phyloP scores from a whole-genome alignment of 2,797 vertebrate species.

The Lepidocolaptes lacrymiger region DNA sequence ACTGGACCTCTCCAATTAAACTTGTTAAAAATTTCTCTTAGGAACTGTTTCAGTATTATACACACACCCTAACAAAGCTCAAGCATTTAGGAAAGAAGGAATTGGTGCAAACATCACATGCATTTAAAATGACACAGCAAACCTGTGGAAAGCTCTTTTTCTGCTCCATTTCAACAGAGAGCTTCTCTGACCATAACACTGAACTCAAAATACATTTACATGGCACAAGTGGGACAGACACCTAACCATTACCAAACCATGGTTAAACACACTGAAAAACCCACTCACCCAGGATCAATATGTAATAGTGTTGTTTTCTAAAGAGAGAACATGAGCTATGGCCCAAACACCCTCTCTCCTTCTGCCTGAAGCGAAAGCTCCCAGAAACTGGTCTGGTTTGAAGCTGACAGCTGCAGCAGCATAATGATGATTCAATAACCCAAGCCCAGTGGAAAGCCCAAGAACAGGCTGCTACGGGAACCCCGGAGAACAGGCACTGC shows the following conservation, averaged over 20 bases:
- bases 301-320: not conserved
- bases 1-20: not conserved
- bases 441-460: not conserved
- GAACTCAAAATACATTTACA: not conserved
- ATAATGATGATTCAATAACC: not conserved
- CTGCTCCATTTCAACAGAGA: not conserved
- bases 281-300: not conserved
- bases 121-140: not conserved
- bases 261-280: not conserved
- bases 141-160: not conserved
- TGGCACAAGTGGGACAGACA: not conserved
- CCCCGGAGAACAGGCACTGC: not conserved
- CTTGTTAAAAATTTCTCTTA: not conserved
- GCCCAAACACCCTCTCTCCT: not conserved
- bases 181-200: not conserved
- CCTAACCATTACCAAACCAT: not conserved
- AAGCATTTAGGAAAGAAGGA: not conserved
- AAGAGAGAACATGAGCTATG: not conserved
- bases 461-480: not conserved
- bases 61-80: not conserved
- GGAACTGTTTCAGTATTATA: not conserved
- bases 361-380: not conserved
- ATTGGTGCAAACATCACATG: not conserved
- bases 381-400: not conserved
- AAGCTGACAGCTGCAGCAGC: not conserved